Evolutionary conservation across 2,113 vertebrate species (phyloP), one percentile per base, ranked within the genome.

Genomic region (Tamias sibiricus): DNA sequence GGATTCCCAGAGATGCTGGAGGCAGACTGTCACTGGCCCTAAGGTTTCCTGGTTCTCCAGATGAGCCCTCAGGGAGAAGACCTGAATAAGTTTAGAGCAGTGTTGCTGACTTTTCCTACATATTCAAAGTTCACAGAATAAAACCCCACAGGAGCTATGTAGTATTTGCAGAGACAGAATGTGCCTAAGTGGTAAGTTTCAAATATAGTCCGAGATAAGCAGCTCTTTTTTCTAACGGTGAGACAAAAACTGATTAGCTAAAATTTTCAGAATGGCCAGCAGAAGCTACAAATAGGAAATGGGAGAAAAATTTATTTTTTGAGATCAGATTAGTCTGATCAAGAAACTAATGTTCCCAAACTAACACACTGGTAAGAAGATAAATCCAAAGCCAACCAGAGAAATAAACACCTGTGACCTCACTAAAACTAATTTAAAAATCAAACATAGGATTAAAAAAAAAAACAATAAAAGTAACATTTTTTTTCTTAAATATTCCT

Each of bases 231-330:
- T 68, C 88, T 98, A 88, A 66, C 62, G 94, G 90, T 81, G 82
- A 98, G 32, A 95, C n/a, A 93, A 85, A 91, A 54, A 72, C 17
- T n/a, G 6, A 92, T 52, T 44, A 64, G 32, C 74, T 42, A 62
- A 59, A 95, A 98, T 92, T 91, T 95, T 59, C 49, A 97, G 97
- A 97, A 98, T 96, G 32, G 91, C 64, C 92, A 94, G 13, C 14
- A 62, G 24, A 62, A 52, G n/a, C 40, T 76, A 90, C 49, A 74
- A 32, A 83, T 44, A 68, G 26, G 72, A 96, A 32, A 74, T n/a
- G 49, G 68, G 75, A 95, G 28, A 96, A 98, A 49, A 95, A 95
- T 64, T 66, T 97, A 74, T 35, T 97, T 66, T 97, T 96, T 72
- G 11, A 93, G 95, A 64, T 40, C 95, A 74, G 79, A 68, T 37